These are phyloP conservation scores for Peromyscus melanophrys DNA, from an alignment of 2,797 vertebrate genomes.

Conservation along the genomic window DNA sequence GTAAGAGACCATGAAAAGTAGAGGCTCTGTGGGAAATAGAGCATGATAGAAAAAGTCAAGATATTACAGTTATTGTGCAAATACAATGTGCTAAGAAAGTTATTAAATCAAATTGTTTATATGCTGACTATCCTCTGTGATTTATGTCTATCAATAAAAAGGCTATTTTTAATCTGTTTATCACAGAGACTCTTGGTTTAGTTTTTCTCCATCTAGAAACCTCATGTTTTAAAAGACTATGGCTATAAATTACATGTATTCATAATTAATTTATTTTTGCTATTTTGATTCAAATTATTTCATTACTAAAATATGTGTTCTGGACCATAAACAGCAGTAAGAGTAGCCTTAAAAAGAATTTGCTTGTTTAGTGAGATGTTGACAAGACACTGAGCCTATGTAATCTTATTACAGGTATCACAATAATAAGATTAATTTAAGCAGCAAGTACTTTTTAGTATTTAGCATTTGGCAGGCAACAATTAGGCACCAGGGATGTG, in stretches of 20 bases:
- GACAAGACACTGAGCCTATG: not conserved
- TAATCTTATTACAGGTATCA: slow-evolving; percentile 9
- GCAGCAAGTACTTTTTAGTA: not conserved
- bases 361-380: slow-evolving; percentile 23
- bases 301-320: slow-evolving; percentile 39
- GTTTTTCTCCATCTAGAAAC: slow-evolving; percentile 11
- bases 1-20: not conserved
- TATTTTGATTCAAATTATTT: slow-evolving; percentile 42
- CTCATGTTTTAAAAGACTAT: slow-evolving; percentile 2
- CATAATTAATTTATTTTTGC: slow-evolving; percentile 40
- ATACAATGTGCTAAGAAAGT: not conserved
- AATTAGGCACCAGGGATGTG: not conserved
- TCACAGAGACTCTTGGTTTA: slow-evolving; percentile 4
- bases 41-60: slow-evolving; percentile 5
- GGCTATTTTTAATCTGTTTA: slow-evolving; percentile 53
- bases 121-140: slow-evolving; percentile 49
- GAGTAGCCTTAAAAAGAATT: slow-evolving; percentile 34
- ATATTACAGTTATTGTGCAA: not conserved
- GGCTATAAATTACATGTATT: slow-evolving; percentile 44
- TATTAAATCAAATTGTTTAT: slow-evolving; percentile 42
- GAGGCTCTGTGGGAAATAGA: not conserved
- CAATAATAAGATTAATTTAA: slow-evolving; percentile 17
- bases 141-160: slow-evolving; percentile 54
- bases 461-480: not conserved
- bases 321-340: not conserved